Evolutionary conservation across 2,888 invertebrate genomes (phyloP).

Genomic region (Ceramica pisi): DNA sequence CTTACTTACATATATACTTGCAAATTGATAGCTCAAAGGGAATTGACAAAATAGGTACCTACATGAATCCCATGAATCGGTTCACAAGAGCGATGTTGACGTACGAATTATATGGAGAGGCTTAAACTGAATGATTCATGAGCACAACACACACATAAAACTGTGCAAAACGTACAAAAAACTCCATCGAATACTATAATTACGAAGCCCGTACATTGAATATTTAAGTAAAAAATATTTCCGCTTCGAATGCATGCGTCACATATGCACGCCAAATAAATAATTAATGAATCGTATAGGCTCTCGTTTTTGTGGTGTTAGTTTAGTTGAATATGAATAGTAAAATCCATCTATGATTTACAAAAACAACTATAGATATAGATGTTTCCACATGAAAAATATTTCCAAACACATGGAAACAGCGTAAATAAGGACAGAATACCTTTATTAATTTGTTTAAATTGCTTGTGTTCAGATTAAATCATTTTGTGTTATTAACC

Average conservation of each 20-base stretch:
- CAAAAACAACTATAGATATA: background rate
- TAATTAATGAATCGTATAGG: slow-evolving; percentile 11
- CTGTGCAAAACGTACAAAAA: slow-evolving; percentile 29
- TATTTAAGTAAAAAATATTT: slow-evolving; percentile 34
- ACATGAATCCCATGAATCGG: slow-evolving; percentile 47
- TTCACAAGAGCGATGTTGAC: slow-evolving; percentile 52
- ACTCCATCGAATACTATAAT: slow-evolving; percentile 44
- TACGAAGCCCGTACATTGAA: slow-evolving; percentile 16
- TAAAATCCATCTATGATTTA: background rate
- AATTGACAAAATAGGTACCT: slow-evolving; percentile 62
- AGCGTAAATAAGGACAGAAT: background rate
- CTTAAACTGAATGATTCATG: slow-evolving; percentile 64
- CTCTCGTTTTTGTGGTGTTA: slow-evolving; percentile 1
- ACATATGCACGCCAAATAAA: slow-evolving; percentile 8
- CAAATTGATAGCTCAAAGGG: slow-evolving; percentile 61
- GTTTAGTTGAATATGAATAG: slow-evolving; percentile 6
- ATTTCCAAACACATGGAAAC: background rate
- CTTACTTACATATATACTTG: slow-evolving; percentile 40
- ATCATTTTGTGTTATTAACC: slow-evolving; percentile 9
- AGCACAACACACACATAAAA: slow-evolving; percentile 25
- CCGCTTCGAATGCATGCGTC: slow-evolving; percentile 15
- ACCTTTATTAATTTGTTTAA: slow-evolving; percentile 9
- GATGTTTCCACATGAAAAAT: background rate
- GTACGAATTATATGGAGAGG: slow-evolving; percentile 55
- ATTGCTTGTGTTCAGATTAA: slow-evolving; percentile 6